phyloP scores from a whole-genome alignment of 2,888 invertebrate species.

The Sicus ferrugineus region DNA sequence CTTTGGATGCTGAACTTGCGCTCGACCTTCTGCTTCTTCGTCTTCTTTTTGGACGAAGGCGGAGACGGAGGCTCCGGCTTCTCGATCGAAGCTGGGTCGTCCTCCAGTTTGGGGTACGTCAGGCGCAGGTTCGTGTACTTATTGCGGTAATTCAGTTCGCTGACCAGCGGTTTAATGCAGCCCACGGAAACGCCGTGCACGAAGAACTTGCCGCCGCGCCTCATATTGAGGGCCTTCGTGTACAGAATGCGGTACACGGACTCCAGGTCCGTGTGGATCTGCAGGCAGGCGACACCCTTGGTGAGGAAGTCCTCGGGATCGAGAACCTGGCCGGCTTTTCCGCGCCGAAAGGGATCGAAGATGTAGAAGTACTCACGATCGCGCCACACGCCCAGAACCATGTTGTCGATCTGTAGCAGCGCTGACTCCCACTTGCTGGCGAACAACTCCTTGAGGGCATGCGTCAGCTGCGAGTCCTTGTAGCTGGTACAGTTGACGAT shows the following conservation, averaged over 20 bases:
- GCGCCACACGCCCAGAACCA: conserved; percentile 70
- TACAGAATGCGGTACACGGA: conserved; percentile 68
- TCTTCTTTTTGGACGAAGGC: neutral
- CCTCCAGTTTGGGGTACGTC: conserved; percentile 45
- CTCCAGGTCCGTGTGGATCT: conserved; percentile 70
- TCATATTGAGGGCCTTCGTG: conserved; percentile 63
- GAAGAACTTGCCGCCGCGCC: conserved; percentile 59
- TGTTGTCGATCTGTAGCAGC: conserved; percentile 69
- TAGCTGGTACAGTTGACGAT: conserved; percentile 53
- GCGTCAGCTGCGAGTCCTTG: conserved; percentile 52
- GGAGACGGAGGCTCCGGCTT: neutral
- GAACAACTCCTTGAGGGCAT: conserved; percentile 53
- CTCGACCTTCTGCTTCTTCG: conserved; percentile 35
- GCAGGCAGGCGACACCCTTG: conserved; percentile 68
- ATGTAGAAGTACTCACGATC: conserved; percentile 72
- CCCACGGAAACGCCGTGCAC: conserved; percentile 70
- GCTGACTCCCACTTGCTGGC: conserved; percentile 50
- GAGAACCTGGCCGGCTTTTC: conserved; percentile 67
- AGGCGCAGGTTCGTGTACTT: conserved; percentile 51
- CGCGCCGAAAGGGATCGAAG: conserved; percentile 73
- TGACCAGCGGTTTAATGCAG: conserved; percentile 53
- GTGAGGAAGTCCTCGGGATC: conserved; percentile 62
- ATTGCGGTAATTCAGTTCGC: conserved; percentile 46
- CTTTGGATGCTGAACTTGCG: conserved; percentile 55
- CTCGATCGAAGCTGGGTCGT: neutral